Evolutionary conservation across 2,888 invertebrate species (phyloP), one percentile per base, ranked within the genome.

Genomic region (Polylopha cassiicola): DNA sequence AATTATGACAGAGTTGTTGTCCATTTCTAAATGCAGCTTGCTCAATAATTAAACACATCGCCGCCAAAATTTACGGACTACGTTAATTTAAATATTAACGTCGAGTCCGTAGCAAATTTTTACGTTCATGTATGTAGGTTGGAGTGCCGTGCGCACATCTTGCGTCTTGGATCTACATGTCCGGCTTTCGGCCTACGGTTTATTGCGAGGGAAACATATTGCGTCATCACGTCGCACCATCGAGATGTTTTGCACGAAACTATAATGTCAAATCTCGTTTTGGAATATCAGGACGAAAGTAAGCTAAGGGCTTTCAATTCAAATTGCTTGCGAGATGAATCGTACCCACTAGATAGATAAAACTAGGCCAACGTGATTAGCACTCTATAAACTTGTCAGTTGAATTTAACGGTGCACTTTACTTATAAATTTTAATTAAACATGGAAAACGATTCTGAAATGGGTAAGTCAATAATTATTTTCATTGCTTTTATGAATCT

Each of bases 141-240:
- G 73, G 51, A 67, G 82, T 78, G 80, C 79, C 81, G 82, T 84
- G 82, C 67, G 82, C 81, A 81, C 61, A 70, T 65, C 65, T 68
- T 58, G 61, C 63, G 65, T 64, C 60, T 65, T 65, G 64, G 63
- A 62, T 58, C 65, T 64, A 65, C 64, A 74, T 70, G 73, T 79
- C 74, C 79, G 76, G 72, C 71, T 75, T 67, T 72, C 73, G 51
- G 67, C 76, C 77, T 74, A 78, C 78, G 72, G 54, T 53, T 64
- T 59, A 53, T 58, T 58, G 48, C 55, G 48, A 51, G 61, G 63
- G 65, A 59, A 72, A 77, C 75, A 79, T 58, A 75, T 82, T 80
- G 55, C 82, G 79, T 82, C 79, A 81, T 55, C 63, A n/a, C 24
- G 41, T 15, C 33, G 13, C 33, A 39, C 39, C 37, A 56, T 52